Conservation (phyloP, 2,797 vertebrate species). For the Ataeniobius toweri region DNA sequence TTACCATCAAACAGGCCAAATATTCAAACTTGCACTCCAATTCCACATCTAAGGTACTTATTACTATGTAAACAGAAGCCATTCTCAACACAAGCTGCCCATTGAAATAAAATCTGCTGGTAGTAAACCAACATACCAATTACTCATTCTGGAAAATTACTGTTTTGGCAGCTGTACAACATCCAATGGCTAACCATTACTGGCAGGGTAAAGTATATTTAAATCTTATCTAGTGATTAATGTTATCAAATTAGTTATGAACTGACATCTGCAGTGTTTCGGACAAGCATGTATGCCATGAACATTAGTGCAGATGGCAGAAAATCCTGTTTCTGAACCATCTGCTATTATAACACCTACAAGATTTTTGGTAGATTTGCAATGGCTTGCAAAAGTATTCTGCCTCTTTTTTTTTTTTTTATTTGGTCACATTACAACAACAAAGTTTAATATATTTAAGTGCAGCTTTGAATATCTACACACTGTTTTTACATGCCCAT, state of each 20-base stretch:
- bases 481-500: too few species aligned
- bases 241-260: conserved; percentile 6
- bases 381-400: neutral
- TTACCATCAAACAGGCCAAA: conserved; percentile 55
- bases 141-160: conserved; percentile 43
- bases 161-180: conserved; percentile 46
- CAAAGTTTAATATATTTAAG: neutral
- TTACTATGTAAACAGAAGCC: conserved; percentile 63
- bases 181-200: conserved; percentile 32
- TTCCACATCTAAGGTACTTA: conserved; percentile 36
- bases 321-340: conserved; percentile 10
- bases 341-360: neutral
- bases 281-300: conserved; percentile 2
- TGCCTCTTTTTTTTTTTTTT: neutral
- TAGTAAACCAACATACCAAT: conserved; percentile 41
- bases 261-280: conserved; percentile 13
- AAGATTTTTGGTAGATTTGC: neutral
- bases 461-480: too few species aligned
- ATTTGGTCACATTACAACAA: too few species aligned
- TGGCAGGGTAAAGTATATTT: conserved; percentile 9
- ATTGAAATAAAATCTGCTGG: conserved; percentile 22
- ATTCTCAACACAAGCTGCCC: conserved; percentile 38
- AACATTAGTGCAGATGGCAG: conserved; percentile 17
- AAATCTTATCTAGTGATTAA: conserved; percentile 5
- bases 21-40: conserved; percentile 47